These are phyloP conservation scores for Drosophila bocqueti DNA, from an alignment of 1,140 invertebrate genomes.

Conservation along the genomic window DNA sequence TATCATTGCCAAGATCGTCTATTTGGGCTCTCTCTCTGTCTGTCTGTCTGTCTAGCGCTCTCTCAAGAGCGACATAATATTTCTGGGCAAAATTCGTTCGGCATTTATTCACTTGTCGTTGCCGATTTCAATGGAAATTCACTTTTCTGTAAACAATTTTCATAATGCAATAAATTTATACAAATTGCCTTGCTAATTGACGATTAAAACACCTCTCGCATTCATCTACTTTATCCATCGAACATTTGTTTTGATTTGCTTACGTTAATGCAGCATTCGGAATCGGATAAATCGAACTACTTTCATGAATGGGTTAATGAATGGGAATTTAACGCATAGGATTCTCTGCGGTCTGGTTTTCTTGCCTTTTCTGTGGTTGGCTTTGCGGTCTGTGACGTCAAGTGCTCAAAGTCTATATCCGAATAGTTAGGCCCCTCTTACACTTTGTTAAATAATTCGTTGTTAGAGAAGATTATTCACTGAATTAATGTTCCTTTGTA, in stretches of 20 bases:
- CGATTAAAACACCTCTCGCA: conserved; percentile 48
- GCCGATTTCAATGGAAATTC: conserved; percentile 34
- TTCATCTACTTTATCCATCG: conserved; percentile 32
- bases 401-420: not conserved
- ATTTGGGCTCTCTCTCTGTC: conserved; percentile 11
- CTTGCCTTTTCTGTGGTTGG: not conserved
- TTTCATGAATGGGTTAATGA: conserved; percentile 53
- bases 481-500: not conserved
- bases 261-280: conserved; percentile 25
- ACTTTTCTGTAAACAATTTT: conserved; percentile 49
- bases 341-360: conserved; percentile 11
- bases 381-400: conserved; percentile 38
- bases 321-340: conserved; percentile 16
- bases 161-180: conserved; percentile 63
- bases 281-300: conserved; percentile 14
- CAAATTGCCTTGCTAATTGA: conserved; percentile 63
- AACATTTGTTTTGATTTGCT: conserved; percentile 68
- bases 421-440: not conserved
- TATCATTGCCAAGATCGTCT: conserved; percentile 49
- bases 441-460: conserved; percentile 14
- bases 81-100: conserved; percentile 25
- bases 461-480: not conserved
- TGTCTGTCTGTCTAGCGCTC: conserved; percentile 9
- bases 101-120: conserved; percentile 28
- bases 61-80: conserved; percentile 28